A percentile compares a stretch with the other conserved stretches of the same genome.
Conservation (phyloP, 2,113 vertebrate species). For the Etheostoma spectabile region DNA sequence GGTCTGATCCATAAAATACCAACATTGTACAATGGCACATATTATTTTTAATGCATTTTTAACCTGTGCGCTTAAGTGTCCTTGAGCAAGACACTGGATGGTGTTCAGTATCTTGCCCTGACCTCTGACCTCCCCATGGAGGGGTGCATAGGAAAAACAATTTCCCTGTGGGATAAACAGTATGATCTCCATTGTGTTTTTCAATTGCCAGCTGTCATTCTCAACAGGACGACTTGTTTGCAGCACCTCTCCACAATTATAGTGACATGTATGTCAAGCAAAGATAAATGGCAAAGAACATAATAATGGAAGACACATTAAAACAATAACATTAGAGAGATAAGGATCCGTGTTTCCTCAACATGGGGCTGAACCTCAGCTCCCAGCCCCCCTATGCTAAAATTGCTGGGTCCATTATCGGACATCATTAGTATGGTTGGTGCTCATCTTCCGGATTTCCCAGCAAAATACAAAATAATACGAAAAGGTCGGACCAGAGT, state of each 20-base stretch:
- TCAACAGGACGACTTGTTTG: background rate
- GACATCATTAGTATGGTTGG: slow-evolving; percentile 5
- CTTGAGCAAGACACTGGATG: background rate
- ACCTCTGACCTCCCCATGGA: slow-evolving; percentile 33
- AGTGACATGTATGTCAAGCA: background rate
- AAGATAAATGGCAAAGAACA: background rate
- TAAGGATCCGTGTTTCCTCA: slow-evolving; percentile 28
- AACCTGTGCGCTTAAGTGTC: background rate
- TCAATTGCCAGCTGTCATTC: background rate
- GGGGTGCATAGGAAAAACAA: background rate
- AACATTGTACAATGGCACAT: background rate
- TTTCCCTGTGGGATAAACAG: slow-evolving; percentile 1
- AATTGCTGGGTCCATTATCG: slow-evolving; percentile 37
- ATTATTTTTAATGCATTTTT: background rate
- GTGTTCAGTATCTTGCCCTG: background rate
- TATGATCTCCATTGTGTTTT: background rate
- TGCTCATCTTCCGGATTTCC: background rate
- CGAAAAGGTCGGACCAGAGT: background rate
- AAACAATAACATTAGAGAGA: background rate
- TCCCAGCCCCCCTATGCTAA: slow-evolving; percentile 17
- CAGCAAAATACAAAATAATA: background rate
- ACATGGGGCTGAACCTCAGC: slow-evolving; percentile 43
- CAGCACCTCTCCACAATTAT: background rate
- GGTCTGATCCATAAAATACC: background rate
- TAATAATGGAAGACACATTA: background rate